Evolutionary conservation across 2,888 invertebrate species (phyloP).

Genomic region (Automeris io): DNA sequence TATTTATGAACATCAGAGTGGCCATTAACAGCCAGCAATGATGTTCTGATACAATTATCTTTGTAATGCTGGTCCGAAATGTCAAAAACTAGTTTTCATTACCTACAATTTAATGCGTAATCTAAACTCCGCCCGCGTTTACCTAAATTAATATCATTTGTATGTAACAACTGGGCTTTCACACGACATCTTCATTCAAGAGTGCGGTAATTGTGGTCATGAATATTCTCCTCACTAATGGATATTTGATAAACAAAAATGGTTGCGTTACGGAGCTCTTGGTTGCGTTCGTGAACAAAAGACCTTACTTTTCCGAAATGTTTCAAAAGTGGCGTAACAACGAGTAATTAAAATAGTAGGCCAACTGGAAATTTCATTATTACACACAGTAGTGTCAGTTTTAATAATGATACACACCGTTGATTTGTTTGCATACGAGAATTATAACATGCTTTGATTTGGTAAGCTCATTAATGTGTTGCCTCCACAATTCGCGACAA

Average conservation of each 20-base stretch:
- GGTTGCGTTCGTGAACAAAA: constrained; percentile 63
- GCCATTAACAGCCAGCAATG: constrained; percentile 42
- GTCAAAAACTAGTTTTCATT: constrained; percentile 53
- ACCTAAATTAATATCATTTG: constrained; percentile 68
- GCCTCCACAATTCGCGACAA: background rate
- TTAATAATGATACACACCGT: constrained; percentile 55
- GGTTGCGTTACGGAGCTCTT: constrained; percentile 40
- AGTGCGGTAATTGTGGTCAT: constrained; percentile 45
- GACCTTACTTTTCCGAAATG: constrained; percentile 63
- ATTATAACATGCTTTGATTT: constrained; percentile 39
- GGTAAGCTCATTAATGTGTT: constrained; percentile 1
- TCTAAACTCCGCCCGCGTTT: constrained; percentile 43
- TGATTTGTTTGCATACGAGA: constrained; percentile 55
- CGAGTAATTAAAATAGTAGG: constrained; percentile 72
- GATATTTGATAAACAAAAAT: constrained; percentile 73
- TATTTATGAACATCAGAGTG: constrained; percentile 46
- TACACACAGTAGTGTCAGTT: constrained; percentile 52
- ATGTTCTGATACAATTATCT: constrained; percentile 43
- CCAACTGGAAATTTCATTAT: constrained; percentile 73
- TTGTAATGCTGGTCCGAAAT: constrained; percentile 41
- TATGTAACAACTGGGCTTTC: constrained; percentile 54
- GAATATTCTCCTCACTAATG: constrained; percentile 54
- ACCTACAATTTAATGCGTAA: constrained; percentile 53
- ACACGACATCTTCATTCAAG: constrained; percentile 70
- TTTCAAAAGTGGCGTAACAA: constrained; percentile 69